phyloP scores from a whole-genome alignment of 2,888 invertebrate genomes.

The Axea sp. region DNA sequence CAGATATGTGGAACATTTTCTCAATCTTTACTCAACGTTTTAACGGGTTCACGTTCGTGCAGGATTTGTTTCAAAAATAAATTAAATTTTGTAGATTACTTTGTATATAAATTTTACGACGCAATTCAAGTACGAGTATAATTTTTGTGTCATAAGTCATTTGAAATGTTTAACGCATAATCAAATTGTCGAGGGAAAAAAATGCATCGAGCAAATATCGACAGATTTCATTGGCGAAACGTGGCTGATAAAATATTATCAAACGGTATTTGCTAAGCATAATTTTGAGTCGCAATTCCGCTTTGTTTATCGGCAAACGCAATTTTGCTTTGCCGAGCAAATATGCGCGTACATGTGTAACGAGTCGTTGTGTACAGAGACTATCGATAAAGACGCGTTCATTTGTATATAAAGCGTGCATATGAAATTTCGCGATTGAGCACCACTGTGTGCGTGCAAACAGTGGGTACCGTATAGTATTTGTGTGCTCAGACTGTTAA shows the following conservation, averaged over 20 bases:
- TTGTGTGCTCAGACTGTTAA: conserved; percentile 77
- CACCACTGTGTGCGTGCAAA: conserved; percentile 72
- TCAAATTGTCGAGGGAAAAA: no score
- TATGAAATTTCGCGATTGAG: conserved; percentile 65
- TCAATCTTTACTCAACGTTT: no score
- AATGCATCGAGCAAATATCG: not conserved
- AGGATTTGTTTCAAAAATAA: no score
- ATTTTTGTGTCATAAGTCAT: no score
- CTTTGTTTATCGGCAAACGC: conserved; percentile 54
- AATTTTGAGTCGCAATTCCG: conserved; percentile 52
- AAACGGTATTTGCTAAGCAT: conserved; percentile 44
- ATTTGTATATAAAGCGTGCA: conserved; percentile 35
- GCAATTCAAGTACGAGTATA: no score
- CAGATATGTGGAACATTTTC: no score
- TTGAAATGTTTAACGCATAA: no score
- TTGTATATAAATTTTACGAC: no score
- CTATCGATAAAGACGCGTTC: conserved; percentile 58
- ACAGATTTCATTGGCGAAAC: conserved; percentile 1
- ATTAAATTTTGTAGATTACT: no score
- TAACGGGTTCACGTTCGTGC: no score
- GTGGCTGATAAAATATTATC: conserved; percentile 40
- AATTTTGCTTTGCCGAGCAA: conserved; percentile 41
- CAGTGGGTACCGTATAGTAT: conserved; percentile 74
- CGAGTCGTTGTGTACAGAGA: conserved; percentile 39
- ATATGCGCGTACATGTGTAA: conserved; percentile 50